Conservation (phyloP, 2,113 vertebrate species). For the Odocoileus virginianus region DNA sequence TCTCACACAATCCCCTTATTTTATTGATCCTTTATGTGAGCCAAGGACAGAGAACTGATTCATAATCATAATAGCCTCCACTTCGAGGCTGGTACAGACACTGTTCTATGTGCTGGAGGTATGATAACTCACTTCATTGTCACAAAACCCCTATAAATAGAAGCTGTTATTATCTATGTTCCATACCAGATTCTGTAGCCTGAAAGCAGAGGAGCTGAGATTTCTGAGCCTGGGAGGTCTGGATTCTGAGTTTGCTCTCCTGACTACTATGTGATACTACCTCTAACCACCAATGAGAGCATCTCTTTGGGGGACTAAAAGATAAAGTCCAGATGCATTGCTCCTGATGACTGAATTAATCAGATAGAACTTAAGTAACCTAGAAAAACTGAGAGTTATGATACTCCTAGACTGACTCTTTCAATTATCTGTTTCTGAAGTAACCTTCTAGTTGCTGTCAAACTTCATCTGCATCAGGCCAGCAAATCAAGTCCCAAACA, state of each 20-base stretch:
- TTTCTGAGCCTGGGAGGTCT: not conserved
- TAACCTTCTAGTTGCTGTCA: constrained; percentile 19
- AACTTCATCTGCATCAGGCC: constrained; percentile 50
- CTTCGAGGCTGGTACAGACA: not conserved
- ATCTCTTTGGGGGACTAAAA: not conserved
- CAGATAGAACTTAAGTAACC: not conserved
- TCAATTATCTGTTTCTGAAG: constrained; percentile 35
- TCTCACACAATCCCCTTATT: not conserved
- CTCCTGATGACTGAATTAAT: constrained; percentile 24
- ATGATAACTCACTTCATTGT: not conserved
- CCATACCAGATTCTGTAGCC: not conserved
- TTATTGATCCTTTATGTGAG: not conserved
- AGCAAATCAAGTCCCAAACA: constrained; percentile 15
- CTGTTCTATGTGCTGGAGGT: not conserved
- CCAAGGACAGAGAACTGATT: not conserved
- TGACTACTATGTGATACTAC: not conserved
- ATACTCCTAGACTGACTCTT: not conserved
- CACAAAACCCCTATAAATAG: not conserved
- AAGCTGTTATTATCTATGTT: not conserved
- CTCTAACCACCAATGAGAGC: not conserved
- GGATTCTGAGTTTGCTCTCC: not conserved
- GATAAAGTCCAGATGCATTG: not conserved
- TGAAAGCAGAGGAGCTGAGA: not conserved
- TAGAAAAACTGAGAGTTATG: constrained; percentile 41
- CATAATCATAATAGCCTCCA: not conserved